Conservation (phyloP, 2,113 vertebrate genomes). For the Panurus biarmicus region DNA sequence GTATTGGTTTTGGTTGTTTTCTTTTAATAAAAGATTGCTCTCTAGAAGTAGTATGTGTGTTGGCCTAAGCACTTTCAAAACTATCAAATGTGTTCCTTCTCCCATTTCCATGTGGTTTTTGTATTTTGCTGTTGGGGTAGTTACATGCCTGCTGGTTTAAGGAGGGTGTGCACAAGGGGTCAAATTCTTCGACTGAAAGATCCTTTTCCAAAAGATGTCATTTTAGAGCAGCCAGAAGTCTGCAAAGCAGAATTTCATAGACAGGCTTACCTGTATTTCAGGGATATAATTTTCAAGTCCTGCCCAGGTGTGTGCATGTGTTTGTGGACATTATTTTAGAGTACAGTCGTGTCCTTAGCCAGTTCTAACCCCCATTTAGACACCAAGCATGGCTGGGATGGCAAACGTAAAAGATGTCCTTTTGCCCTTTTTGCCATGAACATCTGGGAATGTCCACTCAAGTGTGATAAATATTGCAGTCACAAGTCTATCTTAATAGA, state of each 20-base stretch:
- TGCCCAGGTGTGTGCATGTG: neutral
- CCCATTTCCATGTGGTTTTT: neutral
- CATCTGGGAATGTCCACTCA: neutral
- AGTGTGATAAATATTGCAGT: rapidly evolving
- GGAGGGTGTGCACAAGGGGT: neutral
- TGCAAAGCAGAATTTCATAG: neutral
- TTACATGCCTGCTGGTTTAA: neutral
- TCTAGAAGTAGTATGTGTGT: neutral
- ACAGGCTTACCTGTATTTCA: neutral
- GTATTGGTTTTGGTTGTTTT: neutral
- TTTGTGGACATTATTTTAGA: neutral
- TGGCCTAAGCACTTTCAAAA: neutral
- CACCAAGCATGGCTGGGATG: neutral
- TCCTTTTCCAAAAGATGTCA: neutral
- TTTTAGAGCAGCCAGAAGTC: neutral
- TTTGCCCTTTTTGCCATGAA: neutral
- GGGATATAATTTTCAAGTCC: neutral
- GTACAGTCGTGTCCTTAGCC: neutral
- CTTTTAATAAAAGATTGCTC: neutral
- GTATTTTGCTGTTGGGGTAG: neutral
- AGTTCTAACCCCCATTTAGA: neutral
- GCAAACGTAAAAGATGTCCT: neutral
- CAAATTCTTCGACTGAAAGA: neutral
- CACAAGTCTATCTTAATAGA: neutral
- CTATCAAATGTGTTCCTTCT: neutral